phyloP scores from a whole-genome alignment of 2,888 invertebrate species.

The Chydorus sphaericus region DNA sequence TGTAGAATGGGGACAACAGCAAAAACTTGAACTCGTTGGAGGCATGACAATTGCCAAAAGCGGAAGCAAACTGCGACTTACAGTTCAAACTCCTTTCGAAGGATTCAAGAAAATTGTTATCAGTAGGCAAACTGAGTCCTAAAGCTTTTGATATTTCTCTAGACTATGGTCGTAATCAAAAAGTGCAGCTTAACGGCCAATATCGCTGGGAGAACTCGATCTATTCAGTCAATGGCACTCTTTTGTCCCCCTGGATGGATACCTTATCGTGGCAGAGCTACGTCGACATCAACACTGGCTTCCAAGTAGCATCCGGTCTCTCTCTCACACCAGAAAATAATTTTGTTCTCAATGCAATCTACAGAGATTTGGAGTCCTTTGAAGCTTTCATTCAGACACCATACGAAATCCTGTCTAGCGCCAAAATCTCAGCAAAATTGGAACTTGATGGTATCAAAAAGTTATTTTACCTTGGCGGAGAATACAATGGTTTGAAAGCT shows the following conservation, averaged over 20 bases:
- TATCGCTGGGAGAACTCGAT: constrained; percentile 4
- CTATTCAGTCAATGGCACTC: constrained; percentile 15
- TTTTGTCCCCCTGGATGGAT: constrained; percentile 13
- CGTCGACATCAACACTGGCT: constrained; percentile 10
- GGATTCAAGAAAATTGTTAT: constrained; percentile 15
- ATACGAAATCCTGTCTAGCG: background rate
- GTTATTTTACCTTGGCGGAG: background rate
- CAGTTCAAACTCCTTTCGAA: constrained; percentile 13
- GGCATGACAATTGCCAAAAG: constrained; percentile 13
- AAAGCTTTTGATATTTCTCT: constrained; percentile 15
- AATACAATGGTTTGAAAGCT: constrained; percentile 6
- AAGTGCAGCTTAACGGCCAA: constrained; percentile 16
- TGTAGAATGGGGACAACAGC: constrained; percentile 16
- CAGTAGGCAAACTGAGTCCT: constrained; percentile 14
- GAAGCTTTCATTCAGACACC: constrained; percentile 1
- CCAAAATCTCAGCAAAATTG: background rate
- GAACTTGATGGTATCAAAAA: background rate
- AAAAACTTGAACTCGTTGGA: constrained; percentile 18
- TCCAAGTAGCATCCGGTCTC: constrained; percentile 1
- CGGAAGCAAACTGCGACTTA: constrained; percentile 17
- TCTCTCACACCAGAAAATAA: background rate
- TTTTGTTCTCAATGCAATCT: background rate
- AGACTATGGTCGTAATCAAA: constrained; percentile 15
- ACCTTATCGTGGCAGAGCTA: background rate
- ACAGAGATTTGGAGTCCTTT: background rate